These are phyloP conservation scores for Malachius bipustulatus DNA, from an alignment of 2,888 invertebrate species.

Conservation along the genomic window DNA sequence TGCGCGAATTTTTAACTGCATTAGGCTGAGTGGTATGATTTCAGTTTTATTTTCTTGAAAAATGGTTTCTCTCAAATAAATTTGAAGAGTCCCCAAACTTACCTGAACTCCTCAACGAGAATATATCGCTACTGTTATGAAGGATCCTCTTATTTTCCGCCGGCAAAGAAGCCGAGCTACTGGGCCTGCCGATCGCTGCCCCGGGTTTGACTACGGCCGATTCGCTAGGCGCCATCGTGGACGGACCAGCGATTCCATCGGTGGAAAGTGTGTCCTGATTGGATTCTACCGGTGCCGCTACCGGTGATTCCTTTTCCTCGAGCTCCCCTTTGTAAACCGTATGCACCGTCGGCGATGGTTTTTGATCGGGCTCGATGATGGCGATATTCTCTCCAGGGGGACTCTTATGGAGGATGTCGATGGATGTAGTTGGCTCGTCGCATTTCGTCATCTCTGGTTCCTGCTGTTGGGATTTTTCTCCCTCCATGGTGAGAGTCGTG, in stretches of 20 bases:
- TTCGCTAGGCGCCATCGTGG: slow-evolving; percentile 1
- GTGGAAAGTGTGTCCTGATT: slow-evolving; percentile 2
- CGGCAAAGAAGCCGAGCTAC: no score
- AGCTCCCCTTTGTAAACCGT: slow-evolving; percentile 1
- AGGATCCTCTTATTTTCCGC: no score
- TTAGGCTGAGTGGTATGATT: no score
- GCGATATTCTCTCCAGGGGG: slow-evolving; percentile 17
- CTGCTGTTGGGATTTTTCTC: no score
- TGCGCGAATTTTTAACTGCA: no score
- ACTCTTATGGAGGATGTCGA: slow-evolving; percentile 13
- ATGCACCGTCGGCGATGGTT: not conserved
- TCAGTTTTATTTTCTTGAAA: no score
- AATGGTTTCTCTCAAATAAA: no score
- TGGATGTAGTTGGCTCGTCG: slow-evolving; percentile 10
- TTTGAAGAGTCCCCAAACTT: no score
- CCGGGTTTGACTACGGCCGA: not conserved
- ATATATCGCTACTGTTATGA: no score
- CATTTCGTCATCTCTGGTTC: slow-evolving; percentile 8
- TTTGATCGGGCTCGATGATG: not conserved
- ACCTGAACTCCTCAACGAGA: no score
- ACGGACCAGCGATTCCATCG: slow-evolving; percentile 7
- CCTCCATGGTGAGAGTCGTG: no score
- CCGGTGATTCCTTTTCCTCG: not conserved
- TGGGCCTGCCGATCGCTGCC: slow-evolving; percentile 17
- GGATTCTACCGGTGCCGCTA: no score